Conservation (phyloP, 2,888 invertebrate genomes). For the Phragmatobia fuliginosa region DNA sequence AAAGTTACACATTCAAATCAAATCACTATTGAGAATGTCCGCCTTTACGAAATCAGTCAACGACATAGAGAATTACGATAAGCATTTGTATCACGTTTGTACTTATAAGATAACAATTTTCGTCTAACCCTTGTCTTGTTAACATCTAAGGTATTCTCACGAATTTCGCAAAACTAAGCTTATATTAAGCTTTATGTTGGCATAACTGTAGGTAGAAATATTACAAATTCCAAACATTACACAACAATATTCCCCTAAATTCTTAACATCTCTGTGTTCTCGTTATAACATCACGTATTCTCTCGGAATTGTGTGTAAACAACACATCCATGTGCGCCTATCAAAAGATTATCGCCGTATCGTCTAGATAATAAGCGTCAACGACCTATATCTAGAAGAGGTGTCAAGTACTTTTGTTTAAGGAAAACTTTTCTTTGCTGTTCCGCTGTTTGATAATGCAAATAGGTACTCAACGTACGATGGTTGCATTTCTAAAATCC, state of each 20-base stretch:
- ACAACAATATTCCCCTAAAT: constrained; percentile 11
- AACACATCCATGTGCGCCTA: constrained; percentile 19
- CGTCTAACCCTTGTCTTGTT: background rate
- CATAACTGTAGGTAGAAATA: background rate
- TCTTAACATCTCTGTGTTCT: constrained; percentile 9
- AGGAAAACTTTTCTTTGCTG: background rate
- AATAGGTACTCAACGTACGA: background rate
- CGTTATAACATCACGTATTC: constrained; percentile 5
- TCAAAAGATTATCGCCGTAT: constrained; percentile 27
- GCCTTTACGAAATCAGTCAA: background rate
- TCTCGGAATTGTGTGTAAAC: constrained; percentile 27
- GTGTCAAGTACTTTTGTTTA: background rate
- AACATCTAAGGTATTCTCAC: background rate
- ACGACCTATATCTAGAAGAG: constrained; percentile 26
- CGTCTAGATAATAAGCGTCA: constrained; percentile 42
- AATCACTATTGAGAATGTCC: background rate
- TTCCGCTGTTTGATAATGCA: background rate
- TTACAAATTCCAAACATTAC: background rate
- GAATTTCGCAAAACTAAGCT: background rate
- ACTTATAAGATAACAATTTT: background rate
- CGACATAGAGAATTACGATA: background rate
- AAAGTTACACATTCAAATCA: background rate
- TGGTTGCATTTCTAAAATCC: background rate
- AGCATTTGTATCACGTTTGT: background rate
- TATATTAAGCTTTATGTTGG: background rate